phyloP scores from a whole-genome alignment of 1,140 invertebrate species.

The Psilanteris sp. region DNA sequence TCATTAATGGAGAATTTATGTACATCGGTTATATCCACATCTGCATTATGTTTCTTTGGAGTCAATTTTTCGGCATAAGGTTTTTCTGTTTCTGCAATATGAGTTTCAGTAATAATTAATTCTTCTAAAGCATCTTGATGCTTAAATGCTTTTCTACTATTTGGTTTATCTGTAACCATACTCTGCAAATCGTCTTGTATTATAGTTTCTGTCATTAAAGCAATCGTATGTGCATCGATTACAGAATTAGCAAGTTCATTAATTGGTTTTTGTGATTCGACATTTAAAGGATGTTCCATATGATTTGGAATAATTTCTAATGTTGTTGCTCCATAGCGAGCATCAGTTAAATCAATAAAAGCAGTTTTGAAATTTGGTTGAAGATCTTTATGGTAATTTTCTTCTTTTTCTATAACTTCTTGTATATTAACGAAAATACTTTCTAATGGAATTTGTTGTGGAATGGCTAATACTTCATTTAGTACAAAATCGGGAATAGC shows the following conservation, averaged over 20 bases:
- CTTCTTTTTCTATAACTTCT: constrained; percentile 82
- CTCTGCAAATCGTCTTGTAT: constrained; percentile 76
- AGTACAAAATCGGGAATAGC: constrained; percentile 72
- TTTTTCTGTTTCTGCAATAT: constrained; percentile 80
- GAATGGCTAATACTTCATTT: constrained; percentile 75
- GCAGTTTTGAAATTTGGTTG: constrained; percentile 80
- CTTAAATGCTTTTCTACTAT: constrained; percentile 78
- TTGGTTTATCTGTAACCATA: constrained; percentile 72
- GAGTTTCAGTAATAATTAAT: constrained; percentile 81
- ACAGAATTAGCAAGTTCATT: constrained; percentile 74
- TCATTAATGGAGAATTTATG: constrained; percentile 71
- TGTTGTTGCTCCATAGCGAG: constrained; percentile 76
- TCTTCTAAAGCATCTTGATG: constrained; percentile 80
- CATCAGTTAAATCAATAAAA: constrained; percentile 78
- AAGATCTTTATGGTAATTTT: constrained; percentile 73
- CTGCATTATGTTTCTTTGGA: constrained; percentile 71
- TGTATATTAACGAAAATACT: constrained; percentile 80
- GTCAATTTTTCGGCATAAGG: constrained; percentile 67
- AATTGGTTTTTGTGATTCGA: constrained; percentile 69
- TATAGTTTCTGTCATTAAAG: constrained; percentile 79
- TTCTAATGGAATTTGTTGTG: constrained; percentile 78
- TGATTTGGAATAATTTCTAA: constrained; percentile 81
- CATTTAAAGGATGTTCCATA: constrained; percentile 78
- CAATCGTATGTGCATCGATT: constrained; percentile 78
- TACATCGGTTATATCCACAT: constrained; percentile 65